Evolutionary conservation across 2,888 invertebrate genomes (phyloP), one percentile per base, ranked within the genome.

Genomic region (Lepidochitona cinerea): DNA sequence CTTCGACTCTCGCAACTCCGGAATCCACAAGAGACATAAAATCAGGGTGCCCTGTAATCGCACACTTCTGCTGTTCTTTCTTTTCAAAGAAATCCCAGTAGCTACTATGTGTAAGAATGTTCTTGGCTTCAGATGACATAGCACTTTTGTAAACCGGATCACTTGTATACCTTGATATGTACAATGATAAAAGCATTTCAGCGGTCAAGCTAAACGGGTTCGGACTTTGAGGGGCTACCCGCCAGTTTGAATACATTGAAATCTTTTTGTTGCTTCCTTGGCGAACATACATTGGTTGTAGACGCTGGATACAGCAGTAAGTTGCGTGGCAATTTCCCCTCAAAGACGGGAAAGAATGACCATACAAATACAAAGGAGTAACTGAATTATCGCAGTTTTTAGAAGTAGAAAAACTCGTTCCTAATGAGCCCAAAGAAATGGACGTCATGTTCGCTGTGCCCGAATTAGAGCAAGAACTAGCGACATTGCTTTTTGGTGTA

Each of bases 231-330:
- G 86, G 82, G 12, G 89, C 85, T 37, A 85, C 81, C 76, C 90
- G 88, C 92, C 98, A 98, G 89, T 97, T 97, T 71, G 97, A 97
- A 90, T 98, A 98, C 98, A 98, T 98, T 54, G 97, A 98, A 71
- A 98, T 92, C 84, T 95, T 96, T 87, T 96, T 95, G 90, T 87
- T 84, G 29, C 79, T 82, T 0, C 95, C 95, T 76, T 91, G 91
- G 29, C 90, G 90, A 74, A 97, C 96, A 89, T 97, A 98, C 89
- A 96, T 97, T 0, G 98, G 98, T 89, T 98, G 98, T 0, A 97
- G 96, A 82, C 96, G 94, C 90, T 97, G 96, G 68, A 97, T 93
- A 0, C 97, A 97, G 87, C 98, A 98, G 90, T 96, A 98, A 84
- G 96, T 97, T 26, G 84, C 74, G 77, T 89, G 84, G 35, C 85